These are phyloP conservation scores for Melanotaenia trifasciata DNA, from an alignment of 2,797 vertebrate genomes.

Conservation along the genomic window DNA sequence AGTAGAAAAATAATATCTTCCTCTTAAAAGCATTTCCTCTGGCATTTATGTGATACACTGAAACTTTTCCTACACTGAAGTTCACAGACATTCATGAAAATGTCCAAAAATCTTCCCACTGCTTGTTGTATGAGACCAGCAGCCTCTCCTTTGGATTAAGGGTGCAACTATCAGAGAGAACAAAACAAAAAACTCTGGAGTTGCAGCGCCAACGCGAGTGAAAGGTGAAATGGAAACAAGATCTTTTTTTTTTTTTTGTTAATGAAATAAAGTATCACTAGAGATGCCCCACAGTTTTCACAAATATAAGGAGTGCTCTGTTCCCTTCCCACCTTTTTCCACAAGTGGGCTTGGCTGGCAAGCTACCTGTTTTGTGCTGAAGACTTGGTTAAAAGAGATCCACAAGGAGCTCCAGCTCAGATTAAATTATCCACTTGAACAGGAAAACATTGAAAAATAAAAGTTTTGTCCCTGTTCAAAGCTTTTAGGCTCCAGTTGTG, in stretches of 20 bases:
- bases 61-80: slow-evolving; percentile 72
- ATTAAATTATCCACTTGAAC: neutral
- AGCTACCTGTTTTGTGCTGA: slow-evolving; percentile 27
- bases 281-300: slow-evolving; percentile 24
- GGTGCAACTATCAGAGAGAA: slow-evolving; percentile 20
- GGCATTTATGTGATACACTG: slow-evolving; percentile 81
- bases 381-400: slow-evolving; percentile 28
- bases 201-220: slow-evolving; percentile 14
- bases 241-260: neutral
- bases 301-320: slow-evolving; percentile 15
- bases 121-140: slow-evolving; percentile 7
- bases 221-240: slow-evolving; percentile 18
- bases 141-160: slow-evolving; percentile 21
- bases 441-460: slow-evolving; percentile 20
- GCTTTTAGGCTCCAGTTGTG: slow-evolving; percentile 44
- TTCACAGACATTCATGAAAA: slow-evolving; percentile 56
- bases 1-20: slow-evolving; percentile 99
- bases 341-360: slow-evolving; percentile 19
- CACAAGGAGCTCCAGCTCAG: slow-evolving; percentile 12
- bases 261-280: slow-evolving; percentile 15
- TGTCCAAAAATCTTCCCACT: slow-evolving; percentile 28
- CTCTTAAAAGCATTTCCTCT: slow-evolving; percentile 63
- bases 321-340: slow-evolving; percentile 21
- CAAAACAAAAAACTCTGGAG: slow-evolving; percentile 1
- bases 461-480: slow-evolving; percentile 15